A percentile compares a stretch with the other conserved stretches of the same genome.
phyloP scores from a whole-genome alignment of 2,113 vertebrate genomes.

The Anarrhichthys ocellatus region DNA sequence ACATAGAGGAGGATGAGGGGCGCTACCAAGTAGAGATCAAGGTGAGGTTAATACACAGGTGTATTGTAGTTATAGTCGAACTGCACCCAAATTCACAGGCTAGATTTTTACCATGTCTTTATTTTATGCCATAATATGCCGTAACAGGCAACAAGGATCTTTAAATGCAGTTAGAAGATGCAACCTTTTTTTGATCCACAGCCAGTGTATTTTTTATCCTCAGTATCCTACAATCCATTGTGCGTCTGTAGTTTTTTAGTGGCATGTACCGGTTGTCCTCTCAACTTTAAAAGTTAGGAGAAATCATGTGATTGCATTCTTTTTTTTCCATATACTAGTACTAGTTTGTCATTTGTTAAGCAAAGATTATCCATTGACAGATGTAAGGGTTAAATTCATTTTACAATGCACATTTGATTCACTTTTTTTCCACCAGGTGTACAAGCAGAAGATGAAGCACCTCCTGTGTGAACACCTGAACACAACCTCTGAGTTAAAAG shows the following conservation, averaged over 20 bases:
- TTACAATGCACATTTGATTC: background rate
- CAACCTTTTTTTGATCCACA: background rate
- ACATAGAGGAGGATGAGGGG: conserved; percentile 90
- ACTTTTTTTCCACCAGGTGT: conserved; percentile 74
- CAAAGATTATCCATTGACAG: background rate
- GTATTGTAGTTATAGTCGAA: background rate
- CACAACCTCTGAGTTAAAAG: conserved; percentile 87
- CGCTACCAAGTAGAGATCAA: conserved; percentile 92
- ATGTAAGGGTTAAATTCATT: background rate
- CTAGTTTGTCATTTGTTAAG: background rate
- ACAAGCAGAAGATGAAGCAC: conserved; percentile 97
- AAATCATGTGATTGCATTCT: background rate
- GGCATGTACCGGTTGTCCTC: background rate
- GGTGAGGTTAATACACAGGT: conserved; percentile 71
- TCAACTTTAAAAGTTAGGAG: background rate
- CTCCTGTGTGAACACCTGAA: conserved; percentile 93
- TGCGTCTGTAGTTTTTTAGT: background rate
- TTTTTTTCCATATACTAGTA: background rate
- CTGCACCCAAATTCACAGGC: background rate
- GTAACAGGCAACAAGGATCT: background rate
- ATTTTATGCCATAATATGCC: background rate
- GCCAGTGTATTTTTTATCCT: background rate
- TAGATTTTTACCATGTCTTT: background rate
- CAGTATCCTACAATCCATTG: background rate
- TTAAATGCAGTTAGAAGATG: background rate